A percentile compares a stretch with the other conserved stretches of the same genome.
Evolutionary conservation across 2,113 vertebrate species (phyloP).

Genomic region (Apodemus sylvaticus): DNA sequence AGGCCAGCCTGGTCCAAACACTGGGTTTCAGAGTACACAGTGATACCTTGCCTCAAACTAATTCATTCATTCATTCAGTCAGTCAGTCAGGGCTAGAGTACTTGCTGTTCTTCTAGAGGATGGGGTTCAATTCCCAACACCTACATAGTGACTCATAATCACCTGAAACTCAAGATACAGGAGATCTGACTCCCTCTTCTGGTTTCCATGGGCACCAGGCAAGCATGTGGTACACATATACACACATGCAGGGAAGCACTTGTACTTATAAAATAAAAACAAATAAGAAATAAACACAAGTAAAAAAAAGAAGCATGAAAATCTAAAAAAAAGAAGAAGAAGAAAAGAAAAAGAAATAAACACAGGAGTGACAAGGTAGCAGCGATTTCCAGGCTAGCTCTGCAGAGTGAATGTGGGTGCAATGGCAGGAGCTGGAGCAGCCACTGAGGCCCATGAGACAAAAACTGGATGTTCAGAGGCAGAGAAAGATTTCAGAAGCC

Average conservation of each 20-base stretch:
- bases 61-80: neutral
- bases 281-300: neutral
- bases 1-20: neutral
- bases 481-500: neutral
- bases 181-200: neutral
- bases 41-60: neutral
- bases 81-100: neutral
- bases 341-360: too few relatives aligned
- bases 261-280: too few relatives aligned
- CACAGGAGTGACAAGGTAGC: neutral
- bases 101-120: neutral
- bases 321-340: too few relatives aligned
- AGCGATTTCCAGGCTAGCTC: neutral
- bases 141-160: neutral
- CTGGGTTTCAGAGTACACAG: neutral
- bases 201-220: neutral
- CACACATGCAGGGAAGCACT: neutral
- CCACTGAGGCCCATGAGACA: neutral
- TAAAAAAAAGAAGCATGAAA: too few relatives aligned
- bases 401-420: neutral
- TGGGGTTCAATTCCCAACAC: neutral
- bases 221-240: neutral
- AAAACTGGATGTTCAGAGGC: neutral
- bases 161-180: neutral
- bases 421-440: slow-evolving; percentile 11